These are phyloP conservation scores for Phoenoteleia sp. DNA, from an alignment of 2,888 invertebrate species.

Conservation along the genomic window DNA sequence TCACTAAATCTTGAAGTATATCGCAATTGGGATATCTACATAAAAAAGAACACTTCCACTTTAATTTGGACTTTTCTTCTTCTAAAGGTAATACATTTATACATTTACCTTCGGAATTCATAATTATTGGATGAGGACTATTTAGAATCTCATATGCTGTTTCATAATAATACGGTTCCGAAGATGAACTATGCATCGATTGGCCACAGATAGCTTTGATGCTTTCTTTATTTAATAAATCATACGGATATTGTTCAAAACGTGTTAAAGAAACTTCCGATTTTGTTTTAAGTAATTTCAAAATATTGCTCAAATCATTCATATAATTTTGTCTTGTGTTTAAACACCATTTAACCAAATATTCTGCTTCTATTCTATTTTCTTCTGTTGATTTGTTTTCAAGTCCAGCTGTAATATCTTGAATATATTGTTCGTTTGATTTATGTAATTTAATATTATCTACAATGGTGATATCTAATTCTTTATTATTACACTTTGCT, in stretches of 20 bases:
- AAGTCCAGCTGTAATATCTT: background rate
- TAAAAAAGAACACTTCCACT: background rate
- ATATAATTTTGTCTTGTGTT: background rate
- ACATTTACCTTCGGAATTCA: background rate
- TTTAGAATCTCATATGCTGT: background rate
- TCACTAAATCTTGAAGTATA: background rate
- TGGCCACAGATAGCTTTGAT: background rate
- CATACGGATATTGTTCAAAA: background rate
- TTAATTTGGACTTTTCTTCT: background rate
- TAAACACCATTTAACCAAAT: background rate
- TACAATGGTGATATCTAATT: too few species aligned
- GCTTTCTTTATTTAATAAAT: background rate
- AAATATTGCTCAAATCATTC: background rate
- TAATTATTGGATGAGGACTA: background rate
- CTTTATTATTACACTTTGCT: too few species aligned
- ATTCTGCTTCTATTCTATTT: background rate
- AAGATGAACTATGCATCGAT: background rate
- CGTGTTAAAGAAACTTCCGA: background rate
- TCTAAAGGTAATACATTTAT: background rate
- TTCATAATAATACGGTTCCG: background rate
- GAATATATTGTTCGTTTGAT: background rate
- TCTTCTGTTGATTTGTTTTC: background rate
- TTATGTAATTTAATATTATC: background rate
- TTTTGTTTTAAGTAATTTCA: background rate
- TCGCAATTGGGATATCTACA: background rate